Conservation (phyloP, 2,113 vertebrate species). For the Hipposideros armiger region DNA sequence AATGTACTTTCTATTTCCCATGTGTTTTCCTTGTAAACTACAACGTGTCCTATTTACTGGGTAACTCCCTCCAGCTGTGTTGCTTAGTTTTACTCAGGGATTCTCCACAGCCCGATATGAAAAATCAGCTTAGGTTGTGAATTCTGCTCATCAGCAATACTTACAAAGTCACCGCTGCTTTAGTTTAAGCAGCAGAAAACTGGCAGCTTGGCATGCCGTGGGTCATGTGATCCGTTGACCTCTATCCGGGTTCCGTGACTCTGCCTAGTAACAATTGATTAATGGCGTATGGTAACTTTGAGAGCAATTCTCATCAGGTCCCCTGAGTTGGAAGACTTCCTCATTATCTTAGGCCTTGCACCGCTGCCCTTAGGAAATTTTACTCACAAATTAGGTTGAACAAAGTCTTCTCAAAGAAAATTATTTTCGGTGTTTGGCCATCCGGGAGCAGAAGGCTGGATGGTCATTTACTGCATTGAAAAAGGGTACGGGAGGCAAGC, state of each 20-base stretch:
- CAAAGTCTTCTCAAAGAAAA: slow-evolving; percentile 81
- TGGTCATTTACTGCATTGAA: slow-evolving; percentile 60
- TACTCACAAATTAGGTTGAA: slow-evolving; percentile 83
- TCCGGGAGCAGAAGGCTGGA: slow-evolving; percentile 72
- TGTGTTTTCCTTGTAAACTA: not conserved
- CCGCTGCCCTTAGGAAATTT: slow-evolving; percentile 74
- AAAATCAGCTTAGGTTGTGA: not conserved
- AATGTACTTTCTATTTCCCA: not conserved
- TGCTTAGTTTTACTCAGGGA: slow-evolving; percentile 36
- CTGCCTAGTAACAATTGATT: slow-evolving; percentile 79
- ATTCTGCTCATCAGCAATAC: not conserved
- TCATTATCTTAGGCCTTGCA: slow-evolving; percentile 79
- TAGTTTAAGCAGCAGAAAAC: not conserved
- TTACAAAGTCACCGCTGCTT: slow-evolving; percentile 5
- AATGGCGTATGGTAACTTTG: slow-evolving; percentile 63
- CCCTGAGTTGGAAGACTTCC: slow-evolving; percentile 74
- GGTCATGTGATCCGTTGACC: slow-evolving; percentile 66
- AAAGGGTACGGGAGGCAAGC: not conserved
- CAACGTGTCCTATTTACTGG: not conserved
- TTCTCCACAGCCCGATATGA: not conserved
- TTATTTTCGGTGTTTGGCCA: slow-evolving; percentile 80
- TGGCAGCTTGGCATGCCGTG: not conserved
- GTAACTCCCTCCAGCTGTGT: not conserved
- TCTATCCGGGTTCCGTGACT: slow-evolving; percentile 63
- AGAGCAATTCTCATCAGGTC: slow-evolving; percentile 59